A percentile compares a stretch with the other conserved stretches of the same genome.
Conservation (phyloP, 2,113 vertebrate species). For the Indicator maculatus region DNA sequence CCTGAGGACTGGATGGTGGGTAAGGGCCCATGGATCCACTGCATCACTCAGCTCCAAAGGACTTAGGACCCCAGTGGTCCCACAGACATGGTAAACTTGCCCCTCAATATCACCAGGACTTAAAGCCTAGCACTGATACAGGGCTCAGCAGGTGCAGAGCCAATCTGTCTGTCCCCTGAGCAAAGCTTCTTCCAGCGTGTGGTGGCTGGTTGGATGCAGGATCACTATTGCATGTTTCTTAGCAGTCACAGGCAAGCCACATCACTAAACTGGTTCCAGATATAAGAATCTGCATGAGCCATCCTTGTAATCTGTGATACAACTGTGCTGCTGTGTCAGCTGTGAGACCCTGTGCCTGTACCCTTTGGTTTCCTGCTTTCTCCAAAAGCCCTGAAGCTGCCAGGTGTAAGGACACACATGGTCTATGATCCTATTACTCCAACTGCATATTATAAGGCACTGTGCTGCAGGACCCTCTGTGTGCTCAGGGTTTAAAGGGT, state of each 20-base stretch:
- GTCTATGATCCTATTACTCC: neutral
- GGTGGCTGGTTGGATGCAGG: neutral
- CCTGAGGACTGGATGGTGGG: neutral
- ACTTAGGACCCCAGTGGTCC: neutral
- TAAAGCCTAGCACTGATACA: fast-evolving
- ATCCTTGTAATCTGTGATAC: neutral
- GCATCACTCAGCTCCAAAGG: fast-evolving
- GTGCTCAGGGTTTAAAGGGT: neutral
- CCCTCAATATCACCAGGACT: neutral
- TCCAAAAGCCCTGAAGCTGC: neutral
- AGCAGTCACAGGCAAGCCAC: neutral
- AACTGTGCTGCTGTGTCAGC: neutral
- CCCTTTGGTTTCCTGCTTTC: neutral
- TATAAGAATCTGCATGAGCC: neutral
- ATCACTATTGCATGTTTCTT: neutral
- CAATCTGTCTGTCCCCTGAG: neutral
- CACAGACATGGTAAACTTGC: neutral
- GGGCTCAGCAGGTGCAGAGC: neutral
- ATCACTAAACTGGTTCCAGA: neutral
- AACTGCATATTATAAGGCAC: neutral
- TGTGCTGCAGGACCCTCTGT: neutral
- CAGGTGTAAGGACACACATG: neutral
- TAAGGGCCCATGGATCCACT: fast-evolving
- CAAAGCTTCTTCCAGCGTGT: neutral
- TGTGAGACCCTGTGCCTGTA: neutral